Evolutionary conservation across 2,113 vertebrate genomes (phyloP), one percentile per base, ranked within the genome.

Genomic region (Cyphomyrus plagiostoma): DNA sequence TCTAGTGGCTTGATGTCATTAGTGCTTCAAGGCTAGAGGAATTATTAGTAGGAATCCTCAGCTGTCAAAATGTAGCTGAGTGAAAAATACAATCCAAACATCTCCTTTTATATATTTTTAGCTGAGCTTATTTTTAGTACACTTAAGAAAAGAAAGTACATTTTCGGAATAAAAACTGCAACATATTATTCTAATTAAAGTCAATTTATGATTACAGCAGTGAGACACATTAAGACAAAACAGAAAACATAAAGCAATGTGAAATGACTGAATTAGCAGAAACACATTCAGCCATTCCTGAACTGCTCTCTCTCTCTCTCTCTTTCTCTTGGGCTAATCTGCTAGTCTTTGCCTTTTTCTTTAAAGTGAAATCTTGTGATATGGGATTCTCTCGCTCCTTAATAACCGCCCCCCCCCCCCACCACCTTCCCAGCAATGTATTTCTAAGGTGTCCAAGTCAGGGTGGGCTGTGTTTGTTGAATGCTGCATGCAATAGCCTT

Each of bases 1-100:
- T 90, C 89, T 91, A 70, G 35, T 89, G 19, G 82, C 91, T 92
- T 91, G 90, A 91, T 91, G 86, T 91, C 89, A 92, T 91, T 70
- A 13, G 42, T 80, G 89, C 62, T 89, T 90, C 48, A 89, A 88
- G 89, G 89, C 86, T 91, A 84, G 45, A 58, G 19, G 83, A 89
- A 89, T 89, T 80, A 88, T 80, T 80, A 77, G 62, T 7, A 85
- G 74, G 86, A 88, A 88, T 89, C 86, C n/a, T 82, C 46, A 49
- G 62, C 35, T 30, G 49, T 30, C 85, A 58, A 7, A 74, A 56
- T 90, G n/a, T 66, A 90, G 83, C 48, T 77, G 77, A 89, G 89
- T 89, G 88, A 89, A 8, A 84, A 89, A 52, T 50, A 83, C 35
- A 77, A 77, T 88, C 86, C 35, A 17, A 49, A 56, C 83, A 88